Conservation (phyloP, 2,113 vertebrate genomes). For the Pteruthius melanotis region DNA sequence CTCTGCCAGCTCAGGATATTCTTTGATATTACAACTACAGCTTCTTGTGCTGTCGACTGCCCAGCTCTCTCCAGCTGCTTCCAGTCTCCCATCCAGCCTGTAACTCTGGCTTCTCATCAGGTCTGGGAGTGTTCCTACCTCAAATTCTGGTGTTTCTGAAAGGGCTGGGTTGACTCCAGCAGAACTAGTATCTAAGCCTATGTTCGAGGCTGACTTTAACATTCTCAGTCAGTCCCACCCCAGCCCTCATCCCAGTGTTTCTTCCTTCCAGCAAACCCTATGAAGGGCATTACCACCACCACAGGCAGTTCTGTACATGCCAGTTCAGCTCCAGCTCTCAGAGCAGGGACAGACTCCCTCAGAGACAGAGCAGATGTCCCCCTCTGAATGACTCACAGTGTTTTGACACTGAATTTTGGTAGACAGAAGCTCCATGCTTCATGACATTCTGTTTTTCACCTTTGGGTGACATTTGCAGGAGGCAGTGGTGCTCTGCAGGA, state of each 20-base stretch:
- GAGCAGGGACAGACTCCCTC: neutral
- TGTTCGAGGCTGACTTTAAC: rapidly evolving
- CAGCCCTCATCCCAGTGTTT: neutral
- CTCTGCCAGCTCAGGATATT: neutral
- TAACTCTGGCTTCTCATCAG: neutral
- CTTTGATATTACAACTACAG: neutral
- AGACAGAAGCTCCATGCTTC: neutral
- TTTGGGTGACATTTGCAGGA: neutral
- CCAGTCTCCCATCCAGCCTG: neutral
- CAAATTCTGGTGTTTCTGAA: neutral
- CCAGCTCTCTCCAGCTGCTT: neutral
- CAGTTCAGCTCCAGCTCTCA: neutral
- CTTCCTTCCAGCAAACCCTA: neutral
- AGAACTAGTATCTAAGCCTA: neutral
- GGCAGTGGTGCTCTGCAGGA: neutral
- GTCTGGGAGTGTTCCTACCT: neutral
- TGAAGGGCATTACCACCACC: neutral
- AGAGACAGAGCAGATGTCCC: neutral
- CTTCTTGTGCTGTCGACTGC: neutral
- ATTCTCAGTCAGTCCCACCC: neutral
- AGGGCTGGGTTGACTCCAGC: neutral
- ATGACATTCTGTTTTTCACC: neutral
- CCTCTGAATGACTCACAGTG: neutral
- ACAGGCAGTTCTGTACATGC: neutral
- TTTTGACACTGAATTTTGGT: neutral